Evolutionary conservation across 2,888 invertebrate species (phyloP).

Genomic region (Altica lythri): DNA sequence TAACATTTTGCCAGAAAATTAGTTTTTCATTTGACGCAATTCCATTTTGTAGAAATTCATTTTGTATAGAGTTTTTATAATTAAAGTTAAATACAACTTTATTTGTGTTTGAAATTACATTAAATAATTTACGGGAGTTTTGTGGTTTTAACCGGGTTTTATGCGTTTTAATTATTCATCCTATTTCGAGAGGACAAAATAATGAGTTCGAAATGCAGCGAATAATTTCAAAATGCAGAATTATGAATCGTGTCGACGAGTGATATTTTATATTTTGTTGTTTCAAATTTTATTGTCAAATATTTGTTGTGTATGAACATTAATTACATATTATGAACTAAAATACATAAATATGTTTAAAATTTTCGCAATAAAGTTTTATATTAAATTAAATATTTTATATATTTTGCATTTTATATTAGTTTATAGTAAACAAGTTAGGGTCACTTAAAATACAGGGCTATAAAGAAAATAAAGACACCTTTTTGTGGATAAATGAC

Average conservation of each 20-base stretch:
- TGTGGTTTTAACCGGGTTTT: slow-evolving; percentile 34
- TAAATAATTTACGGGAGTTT: slow-evolving; percentile 43
- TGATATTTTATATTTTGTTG: slow-evolving; percentile 2
- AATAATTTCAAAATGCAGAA: slow-evolving; percentile 28
- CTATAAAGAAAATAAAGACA: too few relatives aligned
- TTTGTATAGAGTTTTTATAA: slow-evolving; percentile 45
- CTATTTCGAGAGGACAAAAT: slow-evolving; percentile 32
- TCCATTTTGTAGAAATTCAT: slow-evolving; percentile 35
- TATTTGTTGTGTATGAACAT: neutral
- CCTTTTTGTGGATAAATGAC: too few relatives aligned
- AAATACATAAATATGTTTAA: slow-evolving; percentile 12
- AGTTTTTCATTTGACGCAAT: slow-evolving; percentile 35
- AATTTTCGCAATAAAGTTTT: too few relatives aligned
- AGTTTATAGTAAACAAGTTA: too few relatives aligned
- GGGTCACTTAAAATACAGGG: too few relatives aligned
- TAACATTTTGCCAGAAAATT: slow-evolving; percentile 9
- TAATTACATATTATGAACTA: slow-evolving; percentile 8
- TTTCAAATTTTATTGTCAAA: slow-evolving; percentile 9
- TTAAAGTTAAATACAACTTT: slow-evolving; percentile 48
- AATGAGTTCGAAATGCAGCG: slow-evolving; percentile 32
- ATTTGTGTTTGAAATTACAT: slow-evolving; percentile 50
- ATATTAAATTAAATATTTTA: too few relatives aligned
- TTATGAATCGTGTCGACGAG: slow-evolving; percentile 19
- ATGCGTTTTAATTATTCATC: slow-evolving; percentile 40
- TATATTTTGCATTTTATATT: too few relatives aligned